Conservation (phyloP, 2,888 invertebrate genomes). For the Drosophila yooni region DNA sequence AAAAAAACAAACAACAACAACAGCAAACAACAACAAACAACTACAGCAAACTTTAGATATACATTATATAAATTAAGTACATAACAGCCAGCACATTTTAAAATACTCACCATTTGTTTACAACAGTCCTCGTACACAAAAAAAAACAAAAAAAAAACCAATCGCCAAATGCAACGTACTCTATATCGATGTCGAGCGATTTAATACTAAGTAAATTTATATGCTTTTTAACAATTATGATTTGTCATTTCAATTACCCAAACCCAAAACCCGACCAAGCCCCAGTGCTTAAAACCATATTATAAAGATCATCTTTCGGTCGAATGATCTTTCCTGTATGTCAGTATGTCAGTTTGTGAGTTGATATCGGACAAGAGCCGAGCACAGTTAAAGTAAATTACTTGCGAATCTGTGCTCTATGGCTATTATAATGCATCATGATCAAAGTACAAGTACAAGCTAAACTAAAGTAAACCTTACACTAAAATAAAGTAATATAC, state of each 20-base stretch:
- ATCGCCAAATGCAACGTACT: conserved; percentile 4
- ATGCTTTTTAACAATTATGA: conserved; percentile 56
- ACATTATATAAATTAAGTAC: conserved; percentile 46
- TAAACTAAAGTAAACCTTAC: conserved; percentile 21
- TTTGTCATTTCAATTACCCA: conserved; percentile 46
- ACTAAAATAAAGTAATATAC: conserved; percentile 40
- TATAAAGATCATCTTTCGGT: conserved; percentile 8
- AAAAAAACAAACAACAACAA: conserved; percentile 2
- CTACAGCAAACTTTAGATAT: conserved; percentile 38
- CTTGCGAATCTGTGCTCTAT: neutral
- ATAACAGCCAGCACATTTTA: conserved; percentile 50
- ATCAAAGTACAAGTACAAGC: conserved; percentile 8
- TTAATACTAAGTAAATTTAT: conserved; percentile 34
- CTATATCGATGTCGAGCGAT: conserved; percentile 24
- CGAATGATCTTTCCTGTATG: conserved; percentile 21
- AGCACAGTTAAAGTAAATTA: conserved; percentile 1
- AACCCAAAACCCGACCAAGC: conserved; percentile 8
- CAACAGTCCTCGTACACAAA: conserved; percentile 25
- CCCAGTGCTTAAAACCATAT: conserved; percentile 10
- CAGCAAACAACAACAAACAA: conserved; percentile 22
- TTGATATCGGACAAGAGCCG: conserved; percentile 3
- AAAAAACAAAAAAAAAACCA: conserved; percentile 3
- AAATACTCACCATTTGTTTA: conserved; percentile 49
- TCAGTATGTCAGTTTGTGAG: conserved; percentile 26
- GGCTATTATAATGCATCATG: neutral